Conservation (phyloP, 2,888 invertebrate species). For the Hemistola chrysoprasaria region DNA sequence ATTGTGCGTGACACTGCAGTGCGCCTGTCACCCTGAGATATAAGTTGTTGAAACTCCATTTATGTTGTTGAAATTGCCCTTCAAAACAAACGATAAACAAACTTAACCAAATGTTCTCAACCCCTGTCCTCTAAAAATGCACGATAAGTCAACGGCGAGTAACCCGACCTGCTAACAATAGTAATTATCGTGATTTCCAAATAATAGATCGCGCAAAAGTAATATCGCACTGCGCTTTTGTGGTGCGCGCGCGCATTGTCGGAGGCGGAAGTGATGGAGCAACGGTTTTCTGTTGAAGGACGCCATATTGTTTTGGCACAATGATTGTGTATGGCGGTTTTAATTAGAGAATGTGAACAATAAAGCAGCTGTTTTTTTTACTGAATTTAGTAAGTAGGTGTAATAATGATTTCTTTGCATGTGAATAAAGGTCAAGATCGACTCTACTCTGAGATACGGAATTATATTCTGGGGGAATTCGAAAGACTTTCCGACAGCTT, state of each 20-base stretch:
- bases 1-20: too few relatives aligned
- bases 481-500: too few relatives aligned
- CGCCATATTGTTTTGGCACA: conserved; percentile 50
- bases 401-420: too few relatives aligned
- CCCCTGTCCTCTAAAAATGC: conserved; percentile 24
- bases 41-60: too few relatives aligned
- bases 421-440: too few relatives aligned
- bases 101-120: conserved; percentile 31
- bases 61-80: too few relatives aligned
- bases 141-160: conserved; percentile 46
- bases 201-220: conserved; percentile 44
- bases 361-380: too few relatives aligned
- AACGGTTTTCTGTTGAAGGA: conserved; percentile 33
- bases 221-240: conserved; percentile 77
- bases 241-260: conserved; percentile 53
- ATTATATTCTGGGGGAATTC: too few relatives aligned
- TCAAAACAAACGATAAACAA: conserved; percentile 1
- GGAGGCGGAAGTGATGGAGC: conserved; percentile 51
- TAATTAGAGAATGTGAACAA: too few relatives aligned
- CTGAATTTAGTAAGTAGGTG: too few relatives aligned
- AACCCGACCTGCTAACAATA: conserved; percentile 55
- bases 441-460: too few relatives aligned
- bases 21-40: too few relatives aligned
- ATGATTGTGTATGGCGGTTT: conserved; percentile 30
- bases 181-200: conserved; percentile 53